Percentiles rank a stretch among this genome's conserved stretches.
phyloP scores from a whole-genome alignment of 2,888 invertebrate species.

The Parochlus steinenii region DNA sequence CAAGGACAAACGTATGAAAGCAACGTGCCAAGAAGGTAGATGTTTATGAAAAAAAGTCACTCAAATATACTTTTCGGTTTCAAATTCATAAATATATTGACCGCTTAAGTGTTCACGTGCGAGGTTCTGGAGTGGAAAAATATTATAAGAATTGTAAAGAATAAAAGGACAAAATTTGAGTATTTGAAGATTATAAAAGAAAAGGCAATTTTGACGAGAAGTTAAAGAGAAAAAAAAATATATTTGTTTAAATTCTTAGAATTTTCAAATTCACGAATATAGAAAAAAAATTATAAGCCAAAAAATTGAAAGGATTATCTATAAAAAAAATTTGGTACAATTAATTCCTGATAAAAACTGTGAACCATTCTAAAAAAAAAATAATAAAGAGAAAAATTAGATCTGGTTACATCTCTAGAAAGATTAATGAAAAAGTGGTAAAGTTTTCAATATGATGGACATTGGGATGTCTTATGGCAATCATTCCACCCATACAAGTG shows the following conservation, averaged over 20 bases:
- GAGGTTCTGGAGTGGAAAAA: too few relatives aligned
- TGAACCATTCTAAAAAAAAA: conserved; percentile 4
- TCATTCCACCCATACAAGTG: conserved; percentile 18
- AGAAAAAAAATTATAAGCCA: not conserved
- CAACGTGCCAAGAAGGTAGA: too few relatives aligned
- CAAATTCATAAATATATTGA: too few relatives aligned
- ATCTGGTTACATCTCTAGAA: not conserved
- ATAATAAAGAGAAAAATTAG: conserved; percentile 5
- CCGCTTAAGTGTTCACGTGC: too few relatives aligned
- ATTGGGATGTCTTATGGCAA: conserved; percentile 32
- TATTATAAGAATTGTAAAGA: not conserved
- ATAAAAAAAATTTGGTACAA: too few relatives aligned
- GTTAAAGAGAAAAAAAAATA: not conserved
- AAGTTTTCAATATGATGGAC: conserved; percentile 31
- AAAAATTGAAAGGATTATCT: not conserved
- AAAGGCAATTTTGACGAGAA: not conserved
- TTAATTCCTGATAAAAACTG: not conserved
- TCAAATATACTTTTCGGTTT: too few relatives aligned
- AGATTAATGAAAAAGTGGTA: too few relatives aligned
- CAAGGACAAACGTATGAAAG: too few relatives aligned
- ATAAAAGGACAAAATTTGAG: not conserved
- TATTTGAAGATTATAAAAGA: not conserved
- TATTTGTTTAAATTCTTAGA: too few relatives aligned
- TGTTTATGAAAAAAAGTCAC: too few relatives aligned
- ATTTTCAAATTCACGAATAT: not conserved